These are phyloP conservation scores for Dasypolia templi DNA, from an alignment of 2,888 invertebrate species.

Conservation along the genomic window DNA sequence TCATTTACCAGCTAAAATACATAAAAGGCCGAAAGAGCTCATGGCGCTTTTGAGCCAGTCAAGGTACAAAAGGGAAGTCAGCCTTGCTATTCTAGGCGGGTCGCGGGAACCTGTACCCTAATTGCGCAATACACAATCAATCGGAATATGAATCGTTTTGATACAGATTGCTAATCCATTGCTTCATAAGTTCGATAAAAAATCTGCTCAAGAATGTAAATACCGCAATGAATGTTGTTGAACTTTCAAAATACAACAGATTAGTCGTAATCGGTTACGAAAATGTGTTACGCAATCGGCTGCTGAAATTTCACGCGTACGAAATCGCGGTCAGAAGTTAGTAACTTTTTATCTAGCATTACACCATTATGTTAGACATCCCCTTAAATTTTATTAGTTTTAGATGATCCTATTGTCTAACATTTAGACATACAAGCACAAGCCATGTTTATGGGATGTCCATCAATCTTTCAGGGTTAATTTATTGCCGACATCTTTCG, in stretches of 20 bases:
- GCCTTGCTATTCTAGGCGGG: not conserved
- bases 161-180: too few species aligned
- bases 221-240: too few species aligned
- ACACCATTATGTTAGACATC: constrained; percentile 12
- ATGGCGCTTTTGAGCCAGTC: not conserved
- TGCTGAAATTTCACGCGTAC: too few species aligned
- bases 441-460: constrained; percentile 41
- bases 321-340: too few species aligned
- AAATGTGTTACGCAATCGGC: too few species aligned
- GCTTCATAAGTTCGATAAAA: too few species aligned
- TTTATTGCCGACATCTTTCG: constrained; percentile 57
- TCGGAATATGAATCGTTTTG: too few species aligned
- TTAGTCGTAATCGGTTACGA: too few species aligned
- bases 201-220: too few species aligned
- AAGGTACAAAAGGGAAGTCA: not conserved
- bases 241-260: too few species aligned
- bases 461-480: constrained; percentile 62
- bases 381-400: constrained; percentile 63
- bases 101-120: too few species aligned
- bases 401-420: constrained; percentile 63
- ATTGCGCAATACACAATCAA: too few species aligned
- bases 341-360: not conserved
- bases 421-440: constrained; percentile 50
- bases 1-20: not conserved
- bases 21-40: not conserved